Base-by-base conservation (phyloP, 2,113 vertebrate genomes). In the Pseudolaguvia tuberculata region DNA sequence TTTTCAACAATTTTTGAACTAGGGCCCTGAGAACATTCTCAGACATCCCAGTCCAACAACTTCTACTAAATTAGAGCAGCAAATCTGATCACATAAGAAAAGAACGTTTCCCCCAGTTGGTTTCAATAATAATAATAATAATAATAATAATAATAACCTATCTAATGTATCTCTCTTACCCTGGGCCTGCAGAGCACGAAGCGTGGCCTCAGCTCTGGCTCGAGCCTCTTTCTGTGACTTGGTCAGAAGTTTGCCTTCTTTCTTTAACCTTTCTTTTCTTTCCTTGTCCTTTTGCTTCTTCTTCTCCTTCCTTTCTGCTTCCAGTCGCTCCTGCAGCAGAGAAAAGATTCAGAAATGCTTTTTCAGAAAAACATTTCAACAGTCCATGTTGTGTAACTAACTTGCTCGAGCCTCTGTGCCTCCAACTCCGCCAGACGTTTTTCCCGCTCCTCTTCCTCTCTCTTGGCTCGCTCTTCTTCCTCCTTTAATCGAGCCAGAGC, bases 231-330 rank as follows among this genome's bases (percentile, higher is more conserved):
- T 92, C 87, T 99, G 96, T 25, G 95, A 0, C 83, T 96, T 98
- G 18, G 97, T 97, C 83, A 99, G 86, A 55, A 95, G 93, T 51
- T 99, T 99, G 25, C 97, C 97, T 81, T 98, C 96, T 84, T 98
- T 98, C 87, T 98, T 99, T 83, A 99, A 89, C 1, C 96, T 93
- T 79, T 99, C 96, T 81, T 96, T 98, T 73, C 96, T 91, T 86
- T 99, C 96, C 79, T 98, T 99, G 82, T 98, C 96, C 87, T 98
- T 98, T 87, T 94, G 96, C 75, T 97, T 99, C 86, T 93, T 98
- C 81, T 93, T 97, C 88, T 99, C 96, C 82, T 92, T 96, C 14
- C 94, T 90, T 86, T 99, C 97, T 86, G 92, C 94, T 77, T 99
- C 97, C 79, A 99, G 84, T 55, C 95, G 92, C 85, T 99, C 97